Base-by-base conservation (phyloP, 2,888 invertebrate genomes). In the Drosophila borealis region DNA sequence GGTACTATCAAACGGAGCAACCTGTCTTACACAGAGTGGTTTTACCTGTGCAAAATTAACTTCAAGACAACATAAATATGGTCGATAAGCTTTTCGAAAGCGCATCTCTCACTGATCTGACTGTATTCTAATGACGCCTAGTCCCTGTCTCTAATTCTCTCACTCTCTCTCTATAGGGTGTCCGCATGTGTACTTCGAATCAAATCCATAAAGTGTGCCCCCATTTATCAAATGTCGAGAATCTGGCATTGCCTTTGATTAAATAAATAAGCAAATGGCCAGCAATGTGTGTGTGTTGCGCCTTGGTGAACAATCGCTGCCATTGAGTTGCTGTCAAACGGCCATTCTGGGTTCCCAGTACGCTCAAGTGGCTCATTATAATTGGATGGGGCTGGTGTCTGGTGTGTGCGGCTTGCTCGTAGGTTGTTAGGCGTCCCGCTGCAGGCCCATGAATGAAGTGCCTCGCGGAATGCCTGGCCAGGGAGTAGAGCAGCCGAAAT, bases 151-250 rank as follows among this genome's bases (percentile, higher is more conserved):
- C 13, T 29, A n/a, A n/a, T 0, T 17, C 14, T 39, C 6, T 10
- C 9, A 25, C 3, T 29, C 21, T 21, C 4, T 33, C 10, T 62
- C 37, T 41, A 19, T 33, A 33, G 41, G 25, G 41, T 25, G 19
- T 21, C 61, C 14, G 14, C 36, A 10, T 44, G 29, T 55, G 54
- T 37, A 34, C 46, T 60, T 60, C 64, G 61, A 65, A 60, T 63
- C 63, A 80, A 82, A 69, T 60, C 74, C 78, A 75, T 78, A 74
- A 72, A 69, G 73, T 70, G 68, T 63, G 57, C 72, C 75, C 83
- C 75, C 84, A 86, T 84, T 87, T 84, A 87, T 83, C 81, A 86
- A 86, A 76, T 70, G 74, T 78, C 54, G 79, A 70, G 76, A 81
- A 82, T 84, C 81, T 81, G 61, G 59, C 66, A 70, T 69, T 75